Evolutionary conservation across 2,888 invertebrate genomes (phyloP), one percentile per base, ranked within the genome.

Genomic region (Yponomeuta malinellus): DNA sequence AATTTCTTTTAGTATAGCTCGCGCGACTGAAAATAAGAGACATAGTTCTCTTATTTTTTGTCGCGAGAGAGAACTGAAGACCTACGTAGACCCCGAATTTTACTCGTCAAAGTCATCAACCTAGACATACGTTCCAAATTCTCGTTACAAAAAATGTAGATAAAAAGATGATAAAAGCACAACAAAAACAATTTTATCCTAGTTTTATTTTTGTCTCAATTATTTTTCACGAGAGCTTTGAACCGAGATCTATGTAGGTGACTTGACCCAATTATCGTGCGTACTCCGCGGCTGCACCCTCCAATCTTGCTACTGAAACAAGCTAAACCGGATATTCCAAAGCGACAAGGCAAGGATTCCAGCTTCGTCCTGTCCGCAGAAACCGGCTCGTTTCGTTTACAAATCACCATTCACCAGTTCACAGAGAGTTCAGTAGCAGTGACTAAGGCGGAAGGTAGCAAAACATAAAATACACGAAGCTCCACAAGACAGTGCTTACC

Each of bases 361-460:
- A 76, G 74, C 73, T 71, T 78, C 76, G 33, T 33, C 33, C 33
- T 5, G 33, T 33, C 33, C 33, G 76, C 77, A 78, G 76, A 74
- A 84, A 86, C 86, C 83, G 83, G 85, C 83, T 84, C 68, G 31
- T 12, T 76, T 74, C 72, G 71, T 71, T 72, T 72, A 74, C 76
- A 74, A 74, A 79, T 76, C 75, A 76, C 78, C 78, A 72, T 74
- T 75, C 75, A 74, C 66, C 70, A 66, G 71, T 68, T 69, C 68
- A 67, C 72, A 68, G 73, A 72, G 73, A 71, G 15, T 59, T 59
- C 52, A 15, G 15, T 15, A 59, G 15, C 52, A 15, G 52, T 15
- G 4, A 72, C 59, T 67, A 37, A 71, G 74, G 70, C 68, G 72
- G 74, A 70, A 73, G 72, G 72, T 70, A 81, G 82, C 78, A 82